Base-by-base conservation (phyloP, 2,888 invertebrate species). In the Erebia aethiops region DNA sequence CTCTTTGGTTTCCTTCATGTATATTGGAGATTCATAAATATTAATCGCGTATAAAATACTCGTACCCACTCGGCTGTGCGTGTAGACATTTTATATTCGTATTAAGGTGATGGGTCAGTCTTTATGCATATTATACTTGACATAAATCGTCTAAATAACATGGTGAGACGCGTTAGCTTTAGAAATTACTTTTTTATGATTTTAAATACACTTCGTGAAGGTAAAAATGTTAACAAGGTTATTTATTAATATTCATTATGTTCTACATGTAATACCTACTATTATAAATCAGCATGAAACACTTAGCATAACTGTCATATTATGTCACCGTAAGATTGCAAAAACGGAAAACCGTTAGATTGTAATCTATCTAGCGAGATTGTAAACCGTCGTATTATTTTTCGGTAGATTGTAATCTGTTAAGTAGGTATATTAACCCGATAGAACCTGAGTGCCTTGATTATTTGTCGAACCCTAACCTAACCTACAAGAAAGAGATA, bases 21-120 rank as follows among this genome's bases (percentile, higher is more conserved):
- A 67, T 67, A 71, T 68, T 35, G 18, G 54, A 67, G 46, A 60
- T 64, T 74, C 64, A 71, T 71, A 71, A 64, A 69, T 74, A 71
- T 71, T 67, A 56, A 70, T 71, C n/a, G 57, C n/a, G 43, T 14
- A 73, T 69, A 71, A 69, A 73, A 67, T 52, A 65, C 57, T 52
- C 52, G 52, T 52, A 52, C 11, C 11, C 16, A 54, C 21, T 60
- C 21, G 70, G 18, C 64, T 67, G 10, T 64, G 64, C 69, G 69
- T 71, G 63, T 67, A 52, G 62, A 69, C 67, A 64, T 58, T 64
- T 56, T 56, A 63, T 74, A 67, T 71, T 71, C 16, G 66, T 69
- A 73, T 69, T 73, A 69, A 46, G 58, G 67, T 49, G 69, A 67
- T 35, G 52, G 18, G 16, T 54, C 71, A 65, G 71, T 70, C 67